These are phyloP conservation scores for Calyptommatus sinebrachiatus DNA, from an alignment of 2,113 vertebrate genomes.

Conservation along the genomic window DNA sequence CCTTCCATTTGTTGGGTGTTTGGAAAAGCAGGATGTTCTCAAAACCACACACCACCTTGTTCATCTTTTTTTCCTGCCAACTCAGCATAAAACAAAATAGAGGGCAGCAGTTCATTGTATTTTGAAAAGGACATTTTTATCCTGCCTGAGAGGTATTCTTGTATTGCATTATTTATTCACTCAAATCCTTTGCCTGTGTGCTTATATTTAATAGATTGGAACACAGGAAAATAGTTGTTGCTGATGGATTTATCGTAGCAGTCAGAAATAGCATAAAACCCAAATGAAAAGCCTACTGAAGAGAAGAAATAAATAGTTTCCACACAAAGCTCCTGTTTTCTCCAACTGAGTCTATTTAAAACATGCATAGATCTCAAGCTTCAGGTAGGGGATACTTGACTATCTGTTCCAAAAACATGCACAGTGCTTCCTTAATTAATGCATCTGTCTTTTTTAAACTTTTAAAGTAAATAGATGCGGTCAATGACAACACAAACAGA, in stretches of 20 bases:
- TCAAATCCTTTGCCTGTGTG: background rate
- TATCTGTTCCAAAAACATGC: background rate
- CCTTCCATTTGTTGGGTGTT: background rate
- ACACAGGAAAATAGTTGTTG: conserved; percentile 16
- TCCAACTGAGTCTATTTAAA: background rate
- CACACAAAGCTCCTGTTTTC: background rate
- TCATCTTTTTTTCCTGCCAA: background rate
- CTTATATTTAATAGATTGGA: conserved; percentile 21
- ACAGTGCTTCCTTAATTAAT: too few relatives aligned
- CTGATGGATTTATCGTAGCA: conserved; percentile 2
- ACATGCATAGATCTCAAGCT: background rate
- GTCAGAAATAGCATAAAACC: background rate
- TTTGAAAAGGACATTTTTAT: background rate
- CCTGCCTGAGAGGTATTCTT: background rate
- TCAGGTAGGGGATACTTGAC: background rate
- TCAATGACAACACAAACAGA: too few relatives aligned
- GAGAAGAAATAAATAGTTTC: background rate
- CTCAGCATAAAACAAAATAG: conserved; percentile 7
- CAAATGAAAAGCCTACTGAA: background rate
- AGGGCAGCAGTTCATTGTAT: conserved; percentile 11
- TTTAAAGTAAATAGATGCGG: too few relatives aligned
- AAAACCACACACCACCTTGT: background rate
- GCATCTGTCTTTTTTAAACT: too few relatives aligned
- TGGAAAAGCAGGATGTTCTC: background rate
- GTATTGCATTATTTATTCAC: conserved; percentile 26